These are phyloP conservation scores for Drosophila atripex DNA, from an alignment of 2,888 invertebrate genomes.

Conservation along the genomic window DNA sequence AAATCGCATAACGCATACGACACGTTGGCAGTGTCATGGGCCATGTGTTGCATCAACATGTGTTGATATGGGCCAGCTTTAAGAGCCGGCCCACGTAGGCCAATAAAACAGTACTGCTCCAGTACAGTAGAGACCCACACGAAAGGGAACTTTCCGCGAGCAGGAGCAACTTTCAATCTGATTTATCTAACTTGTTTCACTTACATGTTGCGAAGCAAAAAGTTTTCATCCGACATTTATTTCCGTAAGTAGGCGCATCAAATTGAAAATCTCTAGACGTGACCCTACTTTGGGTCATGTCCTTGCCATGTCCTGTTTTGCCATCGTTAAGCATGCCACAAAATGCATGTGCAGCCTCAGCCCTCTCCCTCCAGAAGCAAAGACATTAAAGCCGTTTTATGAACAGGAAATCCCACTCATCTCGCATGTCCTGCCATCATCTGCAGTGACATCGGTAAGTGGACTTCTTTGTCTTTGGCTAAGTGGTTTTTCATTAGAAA, in stretches of 20 bases:
- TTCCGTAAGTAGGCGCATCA: slow-evolving; percentile 52
- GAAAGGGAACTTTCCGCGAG: not conserved
- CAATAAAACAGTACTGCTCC: slow-evolving; percentile 17
- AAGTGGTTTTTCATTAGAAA: slow-evolving; percentile 73
- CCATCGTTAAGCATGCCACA: slow-evolving; percentile 64
- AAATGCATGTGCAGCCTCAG: slow-evolving; percentile 67
- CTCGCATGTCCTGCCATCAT: slow-evolving; percentile 27
- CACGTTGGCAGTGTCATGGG: slow-evolving; percentile 43
- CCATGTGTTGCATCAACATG: slow-evolving; percentile 7
- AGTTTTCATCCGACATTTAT: slow-evolving; percentile 3
- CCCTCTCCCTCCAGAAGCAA: slow-evolving; percentile 24
- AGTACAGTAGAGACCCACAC: slow-evolving; percentile 4
- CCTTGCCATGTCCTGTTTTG: slow-evolving; percentile 53
- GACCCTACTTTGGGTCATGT: slow-evolving; percentile 38
- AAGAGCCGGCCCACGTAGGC: slow-evolving; percentile 24
- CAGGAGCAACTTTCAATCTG: not conserved
- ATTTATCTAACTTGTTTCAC: slow-evolving; percentile 14
- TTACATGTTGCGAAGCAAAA: not conserved
- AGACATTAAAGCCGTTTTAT: slow-evolving; percentile 48
- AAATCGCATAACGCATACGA: slow-evolving; percentile 51
- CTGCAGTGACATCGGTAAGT: slow-evolving; percentile 50
- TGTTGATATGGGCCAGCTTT: slow-evolving; percentile 15
- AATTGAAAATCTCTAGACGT: slow-evolving; percentile 64
- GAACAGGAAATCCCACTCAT: slow-evolving; percentile 9
- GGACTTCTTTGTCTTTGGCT: slow-evolving; percentile 60